These are phyloP conservation scores for Boloria euphrosyne DNA, from an alignment of 2,888 invertebrate species.

Conservation along the genomic window DNA sequence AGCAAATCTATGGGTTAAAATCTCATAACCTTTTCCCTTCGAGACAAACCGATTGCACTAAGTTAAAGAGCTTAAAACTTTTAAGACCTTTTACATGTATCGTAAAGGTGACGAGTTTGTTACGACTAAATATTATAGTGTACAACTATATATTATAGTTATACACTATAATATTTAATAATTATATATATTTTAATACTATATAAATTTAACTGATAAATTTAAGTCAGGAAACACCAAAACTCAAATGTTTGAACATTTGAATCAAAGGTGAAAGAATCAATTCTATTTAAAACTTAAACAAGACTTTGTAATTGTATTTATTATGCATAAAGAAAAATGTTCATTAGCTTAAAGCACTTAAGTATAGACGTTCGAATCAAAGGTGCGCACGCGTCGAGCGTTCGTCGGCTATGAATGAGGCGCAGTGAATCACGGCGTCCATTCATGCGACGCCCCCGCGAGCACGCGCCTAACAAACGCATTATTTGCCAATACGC, in stretches of 20 bases:
- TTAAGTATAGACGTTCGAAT: slow-evolving; percentile 26
- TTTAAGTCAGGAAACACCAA: not conserved
- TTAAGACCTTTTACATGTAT: slow-evolving; percentile 50
- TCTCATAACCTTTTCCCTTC: slow-evolving; percentile 78
- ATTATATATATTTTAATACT: too few species aligned
- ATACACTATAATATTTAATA: too few species aligned
- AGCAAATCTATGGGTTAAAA: slow-evolving; percentile 76
- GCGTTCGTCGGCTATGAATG: slow-evolving; percentile 64
- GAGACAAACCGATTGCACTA: slow-evolving; percentile 58
- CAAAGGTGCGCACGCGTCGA: slow-evolving; percentile 44
- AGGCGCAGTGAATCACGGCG: slow-evolving; percentile 71
- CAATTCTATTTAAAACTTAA: slow-evolving; percentile 7
- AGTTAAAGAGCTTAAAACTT: slow-evolving; percentile 46
- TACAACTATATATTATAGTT: not conserved
- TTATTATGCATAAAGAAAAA: slow-evolving; percentile 15
- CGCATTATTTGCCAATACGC: slow-evolving; percentile 55
- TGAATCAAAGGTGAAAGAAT: too few species aligned
- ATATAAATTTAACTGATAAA: slow-evolving; percentile 16
- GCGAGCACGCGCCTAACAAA: slow-evolving; percentile 66
- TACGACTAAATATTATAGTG: not conserved
- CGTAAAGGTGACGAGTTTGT: slow-evolving; percentile 35
- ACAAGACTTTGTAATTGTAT: slow-evolving; percentile 3
- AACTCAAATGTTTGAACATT: slow-evolving; percentile 5
- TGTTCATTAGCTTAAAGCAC: slow-evolving; percentile 19
- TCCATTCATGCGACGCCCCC: slow-evolving; percentile 75